A percentile compares a stretch with the other conserved stretches of the same genome.
Conservation (phyloP, 1,140 invertebrate species). For the Dendroctonus valens region DNA sequence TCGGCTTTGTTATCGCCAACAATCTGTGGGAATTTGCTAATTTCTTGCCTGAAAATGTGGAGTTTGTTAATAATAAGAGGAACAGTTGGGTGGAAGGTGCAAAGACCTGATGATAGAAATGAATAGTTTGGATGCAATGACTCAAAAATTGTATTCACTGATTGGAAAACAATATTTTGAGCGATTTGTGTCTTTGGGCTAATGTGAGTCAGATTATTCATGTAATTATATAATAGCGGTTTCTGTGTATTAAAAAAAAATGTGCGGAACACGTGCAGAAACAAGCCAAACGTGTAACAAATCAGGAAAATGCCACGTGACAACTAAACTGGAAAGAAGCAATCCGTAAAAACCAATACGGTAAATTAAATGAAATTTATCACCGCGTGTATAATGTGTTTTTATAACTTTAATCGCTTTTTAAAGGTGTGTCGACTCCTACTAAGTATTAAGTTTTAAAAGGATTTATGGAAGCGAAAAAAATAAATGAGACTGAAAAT, state of each 20-base stretch:
- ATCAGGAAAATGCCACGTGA: slow-evolving; percentile 9
- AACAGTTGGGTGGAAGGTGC: too few relatives aligned
- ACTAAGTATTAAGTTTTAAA: slow-evolving; percentile 13
- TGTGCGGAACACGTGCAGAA: slow-evolving; percentile 4
- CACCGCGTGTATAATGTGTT: slow-evolving; percentile 17
- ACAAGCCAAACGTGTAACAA: background rate
- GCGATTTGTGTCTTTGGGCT: too few relatives aligned
- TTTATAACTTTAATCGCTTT: slow-evolving; percentile 20
- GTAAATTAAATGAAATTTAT: slow-evolving; percentile 23
- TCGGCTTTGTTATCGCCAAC: too few relatives aligned
- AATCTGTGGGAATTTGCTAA: too few relatives aligned
- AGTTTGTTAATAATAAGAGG: too few relatives aligned
- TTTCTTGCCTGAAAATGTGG: too few relatives aligned
- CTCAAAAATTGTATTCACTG: too few relatives aligned
- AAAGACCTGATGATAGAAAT: too few relatives aligned
- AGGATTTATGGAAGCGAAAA: slow-evolving; percentile 16
- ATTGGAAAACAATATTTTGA: too few relatives aligned
- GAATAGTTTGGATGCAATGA: too few relatives aligned
- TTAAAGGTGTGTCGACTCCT: slow-evolving; percentile 26
- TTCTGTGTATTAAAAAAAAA: background rate
- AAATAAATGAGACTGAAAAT: slow-evolving; percentile 19
- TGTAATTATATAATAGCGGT: background rate
- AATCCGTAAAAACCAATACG: slow-evolving; percentile 15
- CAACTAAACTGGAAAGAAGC: slow-evolving; percentile 1
- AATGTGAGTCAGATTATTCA: too few relatives aligned